Conservation (phyloP, 2,888 invertebrate genomes). For the Synanthedon andrenaeformis region DNA sequence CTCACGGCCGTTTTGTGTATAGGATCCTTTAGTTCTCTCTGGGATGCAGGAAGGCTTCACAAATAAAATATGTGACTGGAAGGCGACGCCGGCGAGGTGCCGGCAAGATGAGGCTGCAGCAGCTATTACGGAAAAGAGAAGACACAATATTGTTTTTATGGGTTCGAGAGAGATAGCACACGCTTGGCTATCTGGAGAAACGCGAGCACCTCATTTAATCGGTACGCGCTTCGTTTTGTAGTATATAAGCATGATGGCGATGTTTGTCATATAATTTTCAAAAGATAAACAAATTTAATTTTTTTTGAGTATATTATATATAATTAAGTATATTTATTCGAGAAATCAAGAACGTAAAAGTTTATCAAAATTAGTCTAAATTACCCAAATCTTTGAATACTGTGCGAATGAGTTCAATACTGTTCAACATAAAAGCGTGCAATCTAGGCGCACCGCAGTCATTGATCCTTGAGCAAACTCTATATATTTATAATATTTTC, state of each 20-base stretch:
- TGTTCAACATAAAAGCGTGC: too few relatives aligned
- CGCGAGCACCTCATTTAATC: constrained; percentile 70
- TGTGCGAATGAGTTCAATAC: too few relatives aligned
- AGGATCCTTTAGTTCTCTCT: constrained; percentile 51
- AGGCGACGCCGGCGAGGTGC: constrained; percentile 66
- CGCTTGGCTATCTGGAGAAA: constrained; percentile 65
- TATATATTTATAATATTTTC: too few relatives aligned
- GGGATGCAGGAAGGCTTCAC: constrained; percentile 65
- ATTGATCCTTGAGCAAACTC: too few relatives aligned
- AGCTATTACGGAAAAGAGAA: constrained; percentile 36
- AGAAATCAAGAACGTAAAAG: too few relatives aligned
- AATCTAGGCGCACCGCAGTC: too few relatives aligned
- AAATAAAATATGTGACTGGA: constrained; percentile 70
- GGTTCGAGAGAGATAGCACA: constrained; percentile 30
- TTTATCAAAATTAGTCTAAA: too few relatives aligned
- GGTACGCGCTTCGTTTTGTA: constrained; percentile 64
- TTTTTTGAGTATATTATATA: too few relatives aligned
- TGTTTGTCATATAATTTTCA: constrained; percentile 17
- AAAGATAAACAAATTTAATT: too few relatives aligned
- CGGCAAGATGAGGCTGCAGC: constrained; percentile 61
- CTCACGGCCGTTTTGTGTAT: constrained; percentile 34
- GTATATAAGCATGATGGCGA: constrained; percentile 60
- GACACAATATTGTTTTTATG: constrained; percentile 8
- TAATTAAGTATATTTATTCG: too few relatives aligned
- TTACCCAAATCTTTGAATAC: too few relatives aligned